Conservation (phyloP, 2,888 invertebrate species). For the Megaustenia siamemsis region DNA sequence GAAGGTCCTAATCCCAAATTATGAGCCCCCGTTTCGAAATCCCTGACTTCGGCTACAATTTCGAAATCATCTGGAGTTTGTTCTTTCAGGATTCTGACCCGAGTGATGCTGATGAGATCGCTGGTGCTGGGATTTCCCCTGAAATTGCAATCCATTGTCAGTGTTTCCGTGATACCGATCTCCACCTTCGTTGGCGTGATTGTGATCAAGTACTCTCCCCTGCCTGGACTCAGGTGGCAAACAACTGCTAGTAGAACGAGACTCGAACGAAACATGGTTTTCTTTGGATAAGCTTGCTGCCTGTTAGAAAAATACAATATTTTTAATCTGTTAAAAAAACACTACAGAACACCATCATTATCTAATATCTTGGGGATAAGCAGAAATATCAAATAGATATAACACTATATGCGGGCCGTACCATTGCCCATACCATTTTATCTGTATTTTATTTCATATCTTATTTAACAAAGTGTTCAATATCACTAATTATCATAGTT, state of each 20-base stretch:
- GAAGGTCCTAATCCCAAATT: not conserved
- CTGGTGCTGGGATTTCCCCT: not conserved
- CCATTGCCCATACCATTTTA: too few relatives aligned
- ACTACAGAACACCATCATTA: too few relatives aligned
- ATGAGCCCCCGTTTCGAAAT: not conserved
- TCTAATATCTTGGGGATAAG: too few relatives aligned
- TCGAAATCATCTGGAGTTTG: not conserved
- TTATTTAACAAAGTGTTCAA: too few relatives aligned
- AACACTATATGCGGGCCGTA: too few relatives aligned
- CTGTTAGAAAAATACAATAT: not conserved
- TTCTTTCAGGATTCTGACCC: conserved; percentile 9
- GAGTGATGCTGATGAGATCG: not conserved
- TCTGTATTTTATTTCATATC: too few relatives aligned
- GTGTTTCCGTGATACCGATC: not conserved
- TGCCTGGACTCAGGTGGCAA: too few relatives aligned
- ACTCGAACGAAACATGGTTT: not conserved
- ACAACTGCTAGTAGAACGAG: not conserved
- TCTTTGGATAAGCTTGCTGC: not conserved
- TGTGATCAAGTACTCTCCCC: not conserved
- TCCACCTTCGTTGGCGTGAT: conserved; percentile 5
- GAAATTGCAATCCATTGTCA: conserved; percentile 15
- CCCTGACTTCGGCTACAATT: not conserved
- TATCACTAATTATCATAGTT: too few relatives aligned
- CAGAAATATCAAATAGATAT: too few relatives aligned
- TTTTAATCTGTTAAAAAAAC: too few relatives aligned